Evolutionary conservation across 2,797 vertebrate genomes (phyloP).

Genomic region (Psittacula derbiana): DNA sequence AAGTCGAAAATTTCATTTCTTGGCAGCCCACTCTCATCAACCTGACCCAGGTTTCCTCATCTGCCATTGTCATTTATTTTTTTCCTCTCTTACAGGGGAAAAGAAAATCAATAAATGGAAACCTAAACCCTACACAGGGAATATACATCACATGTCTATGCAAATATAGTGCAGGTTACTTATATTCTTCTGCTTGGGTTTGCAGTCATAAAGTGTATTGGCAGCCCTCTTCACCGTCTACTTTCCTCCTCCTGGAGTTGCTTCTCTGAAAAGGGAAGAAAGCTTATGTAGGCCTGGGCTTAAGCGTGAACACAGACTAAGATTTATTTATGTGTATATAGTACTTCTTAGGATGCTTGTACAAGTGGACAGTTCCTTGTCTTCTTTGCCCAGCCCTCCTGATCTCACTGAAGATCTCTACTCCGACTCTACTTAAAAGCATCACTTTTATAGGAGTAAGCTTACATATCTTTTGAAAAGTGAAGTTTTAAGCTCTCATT

Average conservation of each 20-base stretch:
- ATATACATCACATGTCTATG: background rate
- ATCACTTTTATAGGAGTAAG: background rate
- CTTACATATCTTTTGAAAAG: background rate
- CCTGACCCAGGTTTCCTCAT: background rate
- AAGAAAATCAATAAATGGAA: background rate
- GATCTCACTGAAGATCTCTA: background rate
- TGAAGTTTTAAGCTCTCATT: background rate
- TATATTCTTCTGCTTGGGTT: background rate
- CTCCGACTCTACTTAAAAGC: background rate
- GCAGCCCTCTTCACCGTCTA: background rate
- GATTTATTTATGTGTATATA: too few relatives aligned
- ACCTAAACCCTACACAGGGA: background rate
- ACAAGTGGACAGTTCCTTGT: background rate
- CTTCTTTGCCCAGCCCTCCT: background rate
- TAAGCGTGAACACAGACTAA: background rate
- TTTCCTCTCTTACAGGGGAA: background rate
- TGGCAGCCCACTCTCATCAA: background rate
- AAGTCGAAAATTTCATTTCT: background rate
- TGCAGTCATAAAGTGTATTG: background rate
- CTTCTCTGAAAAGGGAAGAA: background rate
- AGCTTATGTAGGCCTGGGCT: background rate
- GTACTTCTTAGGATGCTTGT: background rate
- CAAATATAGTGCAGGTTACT: background rate
- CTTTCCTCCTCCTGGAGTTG: fast-evolving
- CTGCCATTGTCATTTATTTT: background rate